Percentiles rank a stretch among this genome's conserved stretches.
These are phyloP conservation scores for Herminia tarsipennalis DNA, from an alignment of 2,888 invertebrate genomes.

Conservation along the genomic window DNA sequence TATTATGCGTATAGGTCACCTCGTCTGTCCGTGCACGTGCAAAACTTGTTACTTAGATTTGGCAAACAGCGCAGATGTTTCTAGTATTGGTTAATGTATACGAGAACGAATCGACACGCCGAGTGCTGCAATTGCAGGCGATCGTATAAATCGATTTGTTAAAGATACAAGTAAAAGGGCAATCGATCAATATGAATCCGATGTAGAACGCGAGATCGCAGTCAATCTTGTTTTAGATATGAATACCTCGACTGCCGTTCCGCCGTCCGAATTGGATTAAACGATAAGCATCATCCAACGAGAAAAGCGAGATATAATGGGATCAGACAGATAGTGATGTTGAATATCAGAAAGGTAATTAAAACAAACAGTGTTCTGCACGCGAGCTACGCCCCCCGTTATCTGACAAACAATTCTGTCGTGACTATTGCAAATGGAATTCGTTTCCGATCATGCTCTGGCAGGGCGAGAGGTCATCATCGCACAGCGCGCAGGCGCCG, in stretches of 20 bases:
- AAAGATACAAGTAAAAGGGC: constrained; percentile 62
- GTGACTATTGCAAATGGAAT: constrained; percentile 75
- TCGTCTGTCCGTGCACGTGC: constrained; percentile 45
- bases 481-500: constrained; percentile 61
- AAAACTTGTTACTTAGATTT: constrained; percentile 47
- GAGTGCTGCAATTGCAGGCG: constrained; percentile 60
- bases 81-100: constrained; percentile 54
- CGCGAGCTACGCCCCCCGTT: constrained; percentile 45
- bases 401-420: constrained; percentile 51
- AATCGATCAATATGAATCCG: constrained; percentile 64
- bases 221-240: constrained; percentile 59
- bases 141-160: constrained; percentile 67
- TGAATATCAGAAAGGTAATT: constrained; percentile 33
- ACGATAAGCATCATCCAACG: constrained; percentile 37
- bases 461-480: constrained; percentile 66
- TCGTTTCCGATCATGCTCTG: constrained; percentile 54
- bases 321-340: constrained; percentile 18
- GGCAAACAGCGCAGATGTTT: constrained; percentile 47
- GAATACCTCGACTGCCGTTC: constrained; percentile 44
- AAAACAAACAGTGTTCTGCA: constrained; percentile 33
- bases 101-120: constrained; percentile 50
- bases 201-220: constrained; percentile 54
- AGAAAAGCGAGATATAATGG: constrained; percentile 23
- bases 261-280: constrained; percentile 39
- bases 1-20: constrained; percentile 35